These are phyloP conservation scores for Dissostichus mawsoni DNA, from an alignment of 2,113 vertebrate species.

Conservation along the genomic window DNA sequence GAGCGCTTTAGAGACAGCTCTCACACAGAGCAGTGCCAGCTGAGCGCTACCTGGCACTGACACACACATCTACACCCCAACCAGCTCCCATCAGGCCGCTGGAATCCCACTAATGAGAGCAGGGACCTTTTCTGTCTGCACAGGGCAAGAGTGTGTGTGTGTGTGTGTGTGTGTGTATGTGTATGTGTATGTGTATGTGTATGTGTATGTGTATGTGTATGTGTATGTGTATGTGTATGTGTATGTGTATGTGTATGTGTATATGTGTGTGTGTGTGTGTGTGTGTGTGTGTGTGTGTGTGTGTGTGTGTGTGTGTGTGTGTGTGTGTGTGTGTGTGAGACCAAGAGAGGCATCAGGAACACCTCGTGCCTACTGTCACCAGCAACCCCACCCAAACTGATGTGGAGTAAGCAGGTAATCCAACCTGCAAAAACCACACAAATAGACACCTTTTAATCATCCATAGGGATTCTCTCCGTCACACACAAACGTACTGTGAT, in stretches of 20 bases:
- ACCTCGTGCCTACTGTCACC: slow-evolving; percentile 42
- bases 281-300: too few relatives aligned
- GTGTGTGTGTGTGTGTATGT: slow-evolving; percentile 13
- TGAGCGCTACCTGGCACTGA: slow-evolving; percentile 56
- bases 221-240: too few relatives aligned
- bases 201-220: too few relatives aligned
- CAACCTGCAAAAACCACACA: slow-evolving; percentile 33
- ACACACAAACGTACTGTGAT: background rate
- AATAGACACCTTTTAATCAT: slow-evolving; percentile 27
- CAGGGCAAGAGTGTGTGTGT: background rate
- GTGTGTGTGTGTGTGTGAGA: slow-evolving; percentile 16
- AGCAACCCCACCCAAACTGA: slow-evolving; percentile 28
- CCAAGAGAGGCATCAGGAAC: slow-evolving; percentile 33
- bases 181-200: background rate
- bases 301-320: background rate
- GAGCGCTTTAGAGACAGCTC: slow-evolving; percentile 57
- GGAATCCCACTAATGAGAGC: slow-evolving; percentile 75
- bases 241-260: too few relatives aligned
- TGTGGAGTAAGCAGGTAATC: slow-evolving; percentile 33
- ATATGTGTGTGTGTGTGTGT: too few relatives aligned
- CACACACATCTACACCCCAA: slow-evolving; percentile 49
- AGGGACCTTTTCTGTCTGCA: slow-evolving; percentile 45
- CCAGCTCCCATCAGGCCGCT: slow-evolving; percentile 54
- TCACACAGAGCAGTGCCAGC: slow-evolving; percentile 49
- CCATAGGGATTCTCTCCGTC: slow-evolving; percentile 24